Conservation (phyloP, 2,113 vertebrate genomes). For the Thymallus thymallus region DNA sequence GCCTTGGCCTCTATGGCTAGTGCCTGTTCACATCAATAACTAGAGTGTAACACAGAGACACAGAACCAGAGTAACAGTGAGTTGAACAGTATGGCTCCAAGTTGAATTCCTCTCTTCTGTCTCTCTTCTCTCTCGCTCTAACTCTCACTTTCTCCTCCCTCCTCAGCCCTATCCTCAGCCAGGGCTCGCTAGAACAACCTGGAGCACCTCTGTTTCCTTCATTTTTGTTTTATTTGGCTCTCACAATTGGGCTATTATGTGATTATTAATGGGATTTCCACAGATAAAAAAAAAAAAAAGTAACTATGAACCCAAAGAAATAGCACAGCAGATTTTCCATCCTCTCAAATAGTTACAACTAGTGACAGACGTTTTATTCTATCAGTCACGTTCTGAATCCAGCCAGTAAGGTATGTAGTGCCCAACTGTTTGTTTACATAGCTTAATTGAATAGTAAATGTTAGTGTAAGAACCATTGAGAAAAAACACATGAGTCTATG, state of each 20-base stretch:
- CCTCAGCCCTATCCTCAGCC: slow-evolving; percentile 21
- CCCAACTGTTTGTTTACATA: neutral
- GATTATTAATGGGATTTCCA: too few species aligned
- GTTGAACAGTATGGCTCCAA: slow-evolving; percentile 23
- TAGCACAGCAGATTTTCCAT: neutral
- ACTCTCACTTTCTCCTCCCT: too few species aligned
- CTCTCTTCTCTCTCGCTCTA: too few species aligned
- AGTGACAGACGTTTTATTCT: neutral
- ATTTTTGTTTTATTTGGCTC: too few species aligned
- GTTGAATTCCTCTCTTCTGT: slow-evolving; percentile 11
- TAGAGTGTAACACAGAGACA: slow-evolving; percentile 39
- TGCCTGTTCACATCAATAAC: slow-evolving; percentile 58
- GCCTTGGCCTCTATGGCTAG: slow-evolving; percentile 33
- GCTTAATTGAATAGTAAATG: neutral
- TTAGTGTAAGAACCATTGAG: slow-evolving; percentile 2
- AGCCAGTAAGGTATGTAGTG: neutral
- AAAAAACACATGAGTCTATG: too few species aligned
- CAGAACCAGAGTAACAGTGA: slow-evolving; percentile 37
- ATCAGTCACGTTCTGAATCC: neutral
- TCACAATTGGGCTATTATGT: neutral
- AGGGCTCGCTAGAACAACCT: slow-evolving; percentile 44
- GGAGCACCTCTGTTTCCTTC: slow-evolving; percentile 11
- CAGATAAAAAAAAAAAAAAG: too few species aligned
- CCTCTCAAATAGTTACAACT: neutral
- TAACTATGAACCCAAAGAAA: too few species aligned